Conservation (phyloP, 2,113 vertebrate species). For the Actenoides lindsayi region DNA sequence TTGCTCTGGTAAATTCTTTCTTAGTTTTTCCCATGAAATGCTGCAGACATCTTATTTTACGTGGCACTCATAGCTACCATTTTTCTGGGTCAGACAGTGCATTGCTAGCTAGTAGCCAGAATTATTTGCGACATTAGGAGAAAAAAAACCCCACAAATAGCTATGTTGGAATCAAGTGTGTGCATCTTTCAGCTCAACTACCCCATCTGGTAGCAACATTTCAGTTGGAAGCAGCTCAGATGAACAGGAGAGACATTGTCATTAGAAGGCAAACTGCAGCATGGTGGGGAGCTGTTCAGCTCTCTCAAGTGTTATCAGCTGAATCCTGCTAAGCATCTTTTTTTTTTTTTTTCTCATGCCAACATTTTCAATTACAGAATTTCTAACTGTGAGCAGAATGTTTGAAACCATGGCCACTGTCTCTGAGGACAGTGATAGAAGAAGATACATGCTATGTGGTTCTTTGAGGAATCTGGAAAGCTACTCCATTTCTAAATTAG, state of each 20-base stretch:
- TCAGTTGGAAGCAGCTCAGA: slow-evolving; percentile 16
- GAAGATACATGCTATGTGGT: neutral
- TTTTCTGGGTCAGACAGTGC: neutral
- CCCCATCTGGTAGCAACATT: slow-evolving; percentile 22
- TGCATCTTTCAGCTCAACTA: neutral
- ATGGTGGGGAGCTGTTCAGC: neutral
- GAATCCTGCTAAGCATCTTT: neutral
- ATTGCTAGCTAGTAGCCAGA: neutral
- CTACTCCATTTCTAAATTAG: neutral
- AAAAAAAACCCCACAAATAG: neutral
- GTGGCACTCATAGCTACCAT: neutral
- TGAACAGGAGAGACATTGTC: neutral
- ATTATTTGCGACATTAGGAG: neutral
- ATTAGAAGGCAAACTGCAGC: neutral
- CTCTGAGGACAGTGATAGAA: neutral
- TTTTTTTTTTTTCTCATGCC: neutral
- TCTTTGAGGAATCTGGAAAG: neutral
- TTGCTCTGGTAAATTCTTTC: neutral
- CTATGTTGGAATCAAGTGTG: neutral
- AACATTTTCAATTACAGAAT: slow-evolving; percentile 32
- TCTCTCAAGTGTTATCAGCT: neutral
- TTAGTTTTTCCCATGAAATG: neutral
- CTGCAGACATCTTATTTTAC: neutral
- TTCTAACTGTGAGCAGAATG: neutral
- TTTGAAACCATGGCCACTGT: neutral